Percentiles rank a stretch among this genome's conserved stretches.
These are phyloP conservation scores for Oreortyx pictus DNA, from an alignment of 2,797 vertebrate species.

Conservation along the genomic window DNA sequence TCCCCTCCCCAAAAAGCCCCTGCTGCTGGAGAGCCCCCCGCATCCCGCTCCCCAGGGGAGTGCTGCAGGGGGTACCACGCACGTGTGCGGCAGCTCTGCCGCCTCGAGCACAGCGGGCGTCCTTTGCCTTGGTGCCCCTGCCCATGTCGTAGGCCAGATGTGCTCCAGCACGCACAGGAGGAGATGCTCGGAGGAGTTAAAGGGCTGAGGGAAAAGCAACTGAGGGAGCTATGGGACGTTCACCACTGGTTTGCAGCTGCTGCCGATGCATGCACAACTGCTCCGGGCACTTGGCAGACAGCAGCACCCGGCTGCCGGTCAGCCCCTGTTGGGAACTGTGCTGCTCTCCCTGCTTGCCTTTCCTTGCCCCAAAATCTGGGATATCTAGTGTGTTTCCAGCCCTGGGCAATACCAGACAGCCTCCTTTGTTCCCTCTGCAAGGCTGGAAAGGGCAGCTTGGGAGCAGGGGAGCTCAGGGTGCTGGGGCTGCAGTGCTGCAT, in stretches of 20 bases:
- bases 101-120: accelerated
- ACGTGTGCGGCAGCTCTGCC: accelerated
- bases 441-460: background rate
- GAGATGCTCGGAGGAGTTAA: background rate
- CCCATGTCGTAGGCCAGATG: accelerated
- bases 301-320: background rate
- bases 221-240: background rate
- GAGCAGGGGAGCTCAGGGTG: background rate
- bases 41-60: background rate
- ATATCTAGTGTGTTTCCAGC: background rate
- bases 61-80: background rate
- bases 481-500: background rate
- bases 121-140: background rate
- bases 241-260: background rate
- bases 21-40: accelerated
- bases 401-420: accelerated
- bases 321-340: background rate
- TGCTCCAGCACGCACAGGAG: background rate
- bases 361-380: background rate
- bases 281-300: accelerated
- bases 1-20: background rate
- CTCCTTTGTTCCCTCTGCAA: background rate
- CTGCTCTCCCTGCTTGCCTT: background rate
- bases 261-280: background rate
- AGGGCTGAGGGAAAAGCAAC: background rate